Evolutionary conservation across 2,888 invertebrate genomes (phyloP).

Genomic region (Caenorhabditis macrosperma): DNA sequence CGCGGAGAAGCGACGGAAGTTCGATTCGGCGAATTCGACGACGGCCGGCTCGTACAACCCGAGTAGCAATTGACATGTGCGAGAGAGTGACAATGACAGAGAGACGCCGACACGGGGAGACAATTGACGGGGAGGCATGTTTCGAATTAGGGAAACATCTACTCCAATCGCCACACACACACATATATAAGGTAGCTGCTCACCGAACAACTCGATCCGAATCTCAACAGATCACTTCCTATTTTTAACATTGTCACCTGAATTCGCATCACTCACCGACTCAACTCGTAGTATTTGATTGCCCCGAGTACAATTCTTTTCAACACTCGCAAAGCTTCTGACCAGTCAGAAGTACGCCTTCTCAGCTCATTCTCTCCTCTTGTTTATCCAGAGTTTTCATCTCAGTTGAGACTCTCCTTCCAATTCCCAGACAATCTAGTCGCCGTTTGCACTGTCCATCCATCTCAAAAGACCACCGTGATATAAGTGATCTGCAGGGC

Average conservation of each 20-base stretch:
- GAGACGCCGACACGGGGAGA: constrained; percentile 36
- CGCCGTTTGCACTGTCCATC: constrained; percentile 1
- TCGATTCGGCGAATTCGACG: constrained; percentile 39
- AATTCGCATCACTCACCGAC: too few species aligned
- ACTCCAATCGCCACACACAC: constrained; percentile 1
- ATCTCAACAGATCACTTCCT: constrained; percentile 7
- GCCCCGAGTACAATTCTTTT: not conserved
- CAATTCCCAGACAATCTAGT: constrained; percentile 9
- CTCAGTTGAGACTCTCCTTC: too few species aligned
- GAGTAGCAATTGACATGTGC: constrained; percentile 53
- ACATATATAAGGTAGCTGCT: constrained; percentile 42
- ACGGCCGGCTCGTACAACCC: constrained; percentile 10
- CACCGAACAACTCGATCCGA: constrained; percentile 33
- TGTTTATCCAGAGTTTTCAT: too few species aligned
- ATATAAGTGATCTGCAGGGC: constrained; percentile 9
- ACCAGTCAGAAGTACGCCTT: too few species aligned
- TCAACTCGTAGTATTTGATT: not conserved
- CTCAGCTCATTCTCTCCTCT: too few species aligned
- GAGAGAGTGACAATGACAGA: constrained; percentile 45
- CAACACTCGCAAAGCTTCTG: not conserved
- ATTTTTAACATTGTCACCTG: not conserved
- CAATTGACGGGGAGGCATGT: constrained; percentile 19
- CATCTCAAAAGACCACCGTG: not conserved
- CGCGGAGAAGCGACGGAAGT: constrained; percentile 15
- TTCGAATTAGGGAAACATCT: constrained; percentile 34